Percentiles rank a stretch among this genome's conserved stretches.
phyloP scores from a whole-genome alignment of 2,888 invertebrate species.

The Stenchaetothrips biformis region DNA sequence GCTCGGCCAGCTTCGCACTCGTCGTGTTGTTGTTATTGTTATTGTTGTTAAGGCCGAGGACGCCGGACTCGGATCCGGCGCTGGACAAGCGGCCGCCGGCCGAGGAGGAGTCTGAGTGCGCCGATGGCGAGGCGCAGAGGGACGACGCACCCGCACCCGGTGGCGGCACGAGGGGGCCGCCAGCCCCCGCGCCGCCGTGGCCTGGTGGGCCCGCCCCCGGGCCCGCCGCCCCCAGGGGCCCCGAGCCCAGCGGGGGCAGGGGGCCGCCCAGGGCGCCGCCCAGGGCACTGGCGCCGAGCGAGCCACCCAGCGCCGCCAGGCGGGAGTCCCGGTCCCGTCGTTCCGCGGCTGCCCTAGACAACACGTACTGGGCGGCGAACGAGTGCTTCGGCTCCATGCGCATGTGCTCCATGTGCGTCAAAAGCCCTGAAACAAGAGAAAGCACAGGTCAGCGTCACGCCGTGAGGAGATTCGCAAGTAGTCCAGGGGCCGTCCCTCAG shows the following conservation, averaged over 20 bases:
- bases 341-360: conserved; percentile 85
- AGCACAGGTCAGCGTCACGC: neutral
- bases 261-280: conserved; percentile 30
- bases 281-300: conserved; percentile 59
- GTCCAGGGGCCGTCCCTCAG: no score
- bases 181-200: conserved; percentile 34
- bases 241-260: conserved; percentile 33
- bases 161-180: neutral
- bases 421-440: conserved; percentile 59
- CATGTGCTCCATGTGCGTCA: conserved; percentile 95
- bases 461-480: neutral
- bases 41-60: conserved; percentile 48
- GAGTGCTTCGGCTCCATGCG: conserved; percentile 95
- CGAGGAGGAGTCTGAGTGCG: conserved; percentile 78
- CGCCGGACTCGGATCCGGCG: conserved; percentile 67
- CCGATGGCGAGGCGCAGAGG: conserved; percentile 74
- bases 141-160: conserved; percentile 45
- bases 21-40: conserved; percentile 57
- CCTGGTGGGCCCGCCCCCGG: neutral
- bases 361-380: conserved; percentile 89
- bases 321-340: conserved; percentile 75
- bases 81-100: conserved; percentile 50
- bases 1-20: conserved; percentile 42
- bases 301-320: conserved; percentile 59
- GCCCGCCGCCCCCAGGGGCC: conserved; percentile 33